These are phyloP conservation scores for Apostichopus parvimensis DNA, from an alignment of 35 echinoderm and acorn worm species.

Conservation along the genomic window DNA sequence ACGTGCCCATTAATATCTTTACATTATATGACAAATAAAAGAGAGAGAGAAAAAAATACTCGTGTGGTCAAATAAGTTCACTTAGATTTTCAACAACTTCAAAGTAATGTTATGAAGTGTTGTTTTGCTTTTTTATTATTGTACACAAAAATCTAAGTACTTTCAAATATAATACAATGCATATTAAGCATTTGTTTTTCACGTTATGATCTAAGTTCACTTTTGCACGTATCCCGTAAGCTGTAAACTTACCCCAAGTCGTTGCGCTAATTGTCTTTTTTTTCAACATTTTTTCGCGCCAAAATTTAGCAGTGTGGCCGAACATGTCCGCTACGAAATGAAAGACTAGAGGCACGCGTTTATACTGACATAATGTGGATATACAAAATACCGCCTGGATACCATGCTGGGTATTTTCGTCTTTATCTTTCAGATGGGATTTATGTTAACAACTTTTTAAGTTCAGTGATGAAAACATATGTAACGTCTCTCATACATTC, in stretches of 20 bases:
- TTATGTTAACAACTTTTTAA: too few relatives aligned
- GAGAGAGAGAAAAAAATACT: slow-evolving; percentile 18
- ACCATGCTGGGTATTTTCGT: too few relatives aligned
- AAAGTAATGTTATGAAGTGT: not conserved
- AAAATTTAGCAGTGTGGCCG: slow-evolving; percentile 8
- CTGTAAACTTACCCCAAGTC: slow-evolving; percentile 51
- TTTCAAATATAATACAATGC: slow-evolving; percentile 42
- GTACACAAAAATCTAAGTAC: slow-evolving; percentile 52
- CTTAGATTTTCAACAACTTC: slow-evolving; percentile 30
- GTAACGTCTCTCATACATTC: too few relatives aligned
- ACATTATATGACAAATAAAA: slow-evolving; percentile 47
- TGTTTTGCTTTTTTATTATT: not conserved
- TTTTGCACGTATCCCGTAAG: slow-evolving; percentile 55
- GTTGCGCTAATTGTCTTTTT: not conserved
- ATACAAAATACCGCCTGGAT: too few relatives aligned
- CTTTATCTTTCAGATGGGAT: too few relatives aligned
- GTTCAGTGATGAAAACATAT: too few relatives aligned
- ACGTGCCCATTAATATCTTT: slow-evolving; percentile 48
- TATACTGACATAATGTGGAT: not conserved
- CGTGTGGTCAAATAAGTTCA: slow-evolving; percentile 44
- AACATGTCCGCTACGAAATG: slow-evolving; percentile 21
- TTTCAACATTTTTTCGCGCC: not conserved
- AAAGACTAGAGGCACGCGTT: slow-evolving; percentile 49
- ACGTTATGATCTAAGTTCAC: slow-evolving; percentile 34
- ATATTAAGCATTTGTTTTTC: not conserved